Base-by-base conservation (phyloP, 2,113 vertebrate genomes). In the Seriola quinqueradiata region DNA sequence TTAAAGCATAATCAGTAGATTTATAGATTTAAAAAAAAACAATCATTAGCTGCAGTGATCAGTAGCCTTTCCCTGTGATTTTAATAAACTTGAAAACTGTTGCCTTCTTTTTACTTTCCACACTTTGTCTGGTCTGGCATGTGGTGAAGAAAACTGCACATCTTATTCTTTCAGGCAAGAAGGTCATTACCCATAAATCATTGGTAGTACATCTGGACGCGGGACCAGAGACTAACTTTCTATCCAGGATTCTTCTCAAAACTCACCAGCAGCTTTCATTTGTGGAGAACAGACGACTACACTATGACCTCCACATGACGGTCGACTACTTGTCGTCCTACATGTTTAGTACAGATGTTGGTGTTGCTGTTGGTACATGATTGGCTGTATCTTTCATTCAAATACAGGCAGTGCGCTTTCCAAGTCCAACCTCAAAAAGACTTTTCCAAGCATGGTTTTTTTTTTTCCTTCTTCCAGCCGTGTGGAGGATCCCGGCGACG, bases 271-370 rank as follows among this genome's bases (percentile, higher is more conserved):
- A 40, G 67, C 71, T 36, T 64, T 64, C 14, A 2, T 36, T 54
- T 23, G 50, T 7, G 10, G 32, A 60, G 54, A 48, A 71, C 0
- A 60, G 81, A 80, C 50, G 54, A 67, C 52, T 34, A 79, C 46
- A 46, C 66, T 82, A 82, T 1, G 70, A 79, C 70, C 59, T 67
- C 66, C 71, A 76, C 48, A 2, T 66, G 75, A 75, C 4, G 82
- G 54, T 58, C 25, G 32, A 60, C 75, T 72, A 67, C 65, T 57
- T 3, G 23, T 60, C 70, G 42, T 52, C 32, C 32, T 48, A 60
- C 75, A 0, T 4, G 46, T 52, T 52, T 36, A 23, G 54, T 42
- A 70, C 46, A 57, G 21, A 58, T 21, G 58, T 64, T 25, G 55
- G 58, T 13, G 52, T 28, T 52, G 44, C 54, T 70, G 75, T 59